Conservation (phyloP, 2,113 vertebrate genomes). For the Carassius gibelio region DNA sequence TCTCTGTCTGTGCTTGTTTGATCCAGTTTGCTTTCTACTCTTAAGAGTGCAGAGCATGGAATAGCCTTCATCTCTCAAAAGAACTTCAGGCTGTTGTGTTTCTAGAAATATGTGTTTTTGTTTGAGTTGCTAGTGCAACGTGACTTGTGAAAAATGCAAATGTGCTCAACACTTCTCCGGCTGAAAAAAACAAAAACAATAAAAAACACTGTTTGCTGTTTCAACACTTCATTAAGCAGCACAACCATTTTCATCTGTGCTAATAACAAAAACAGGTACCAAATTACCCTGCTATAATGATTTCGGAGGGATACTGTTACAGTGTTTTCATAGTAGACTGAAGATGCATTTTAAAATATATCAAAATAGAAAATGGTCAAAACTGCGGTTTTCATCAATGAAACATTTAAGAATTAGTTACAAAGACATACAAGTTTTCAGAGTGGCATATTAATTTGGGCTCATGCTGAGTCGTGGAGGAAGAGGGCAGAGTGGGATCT, state of each 20-base stretch:
- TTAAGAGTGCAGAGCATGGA: not conserved
- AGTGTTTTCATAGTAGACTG: not conserved
- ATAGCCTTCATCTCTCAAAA: not conserved
- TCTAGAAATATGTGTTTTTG: not conserved
- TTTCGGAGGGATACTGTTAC: not conserved
- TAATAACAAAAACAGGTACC: slow-evolving; percentile 20
- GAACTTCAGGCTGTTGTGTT: not conserved
- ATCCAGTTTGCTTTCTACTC: not conserved
- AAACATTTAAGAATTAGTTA: not conserved
- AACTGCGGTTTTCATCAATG: not conserved
- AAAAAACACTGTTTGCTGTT: not conserved
- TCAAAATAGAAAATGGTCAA: not conserved
- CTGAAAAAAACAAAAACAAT: not conserved
- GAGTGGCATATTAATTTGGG: not conserved
- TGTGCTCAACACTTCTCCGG: not conserved
- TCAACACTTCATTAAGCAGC: slow-evolving; percentile 13
- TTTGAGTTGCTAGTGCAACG: not conserved
- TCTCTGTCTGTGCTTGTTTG: not conserved
- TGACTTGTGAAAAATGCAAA: not conserved
- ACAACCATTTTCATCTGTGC: not conserved
- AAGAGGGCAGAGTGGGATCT: not conserved
- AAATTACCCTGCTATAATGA: not conserved
- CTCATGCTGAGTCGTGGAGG: slow-evolving; percentile 27
- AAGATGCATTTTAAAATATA: not conserved
- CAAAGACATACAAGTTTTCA: not conserved